Evolutionary conservation across 2,888 invertebrate species (phyloP), one percentile per base, ranked within the genome.

Genomic region (Leptopilina syphax): DNA sequence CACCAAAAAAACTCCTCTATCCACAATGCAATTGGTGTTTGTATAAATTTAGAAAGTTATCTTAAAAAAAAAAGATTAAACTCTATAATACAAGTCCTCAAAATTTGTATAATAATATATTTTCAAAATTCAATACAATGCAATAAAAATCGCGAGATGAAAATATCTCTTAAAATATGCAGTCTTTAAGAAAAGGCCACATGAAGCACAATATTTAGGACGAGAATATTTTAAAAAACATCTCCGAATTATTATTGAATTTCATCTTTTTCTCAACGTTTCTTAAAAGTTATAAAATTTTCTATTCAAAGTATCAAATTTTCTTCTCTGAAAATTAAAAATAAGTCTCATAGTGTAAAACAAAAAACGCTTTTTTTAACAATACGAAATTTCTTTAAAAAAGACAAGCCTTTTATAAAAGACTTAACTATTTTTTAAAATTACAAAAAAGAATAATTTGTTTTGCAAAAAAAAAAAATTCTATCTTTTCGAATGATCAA

Each of bases 101-200:
- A 27, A 54, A 18, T n/a, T 73, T 57, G 8, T 57, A 34, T 70
- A 34, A 34, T 34, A 34, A 2, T 34, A 34, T 34, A 34, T 3
- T 27, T 57, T 57, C 8, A 34, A 60, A 44, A 67, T 54, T 63
- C 77, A 77, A 65, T 77, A 63, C 65, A 41, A 27, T 60, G 65
- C 63, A 65, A 65, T 63, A 63, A 76, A 65, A 27, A 77, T 63
- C 13, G 65, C 47, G 79, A 65, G 80, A 82, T 65, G 76, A 81
- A 81, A 81, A 81, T 76, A 76, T 81, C 86, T 87, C 85, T 18
- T 86, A 88, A 89, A 89, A 84, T 34, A 34, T 88, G 88, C 90
- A 90, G 90, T 90, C 90, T 90, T 89, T 82, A 88, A 85, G 83
- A 34, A 90, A 88, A 90, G 90, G 90, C 90, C 90, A 90, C 90